Evolutionary conservation across 2,113 vertebrate genomes (phyloP).

Genomic region (Psilopsiagon aurifrons): DNA sequence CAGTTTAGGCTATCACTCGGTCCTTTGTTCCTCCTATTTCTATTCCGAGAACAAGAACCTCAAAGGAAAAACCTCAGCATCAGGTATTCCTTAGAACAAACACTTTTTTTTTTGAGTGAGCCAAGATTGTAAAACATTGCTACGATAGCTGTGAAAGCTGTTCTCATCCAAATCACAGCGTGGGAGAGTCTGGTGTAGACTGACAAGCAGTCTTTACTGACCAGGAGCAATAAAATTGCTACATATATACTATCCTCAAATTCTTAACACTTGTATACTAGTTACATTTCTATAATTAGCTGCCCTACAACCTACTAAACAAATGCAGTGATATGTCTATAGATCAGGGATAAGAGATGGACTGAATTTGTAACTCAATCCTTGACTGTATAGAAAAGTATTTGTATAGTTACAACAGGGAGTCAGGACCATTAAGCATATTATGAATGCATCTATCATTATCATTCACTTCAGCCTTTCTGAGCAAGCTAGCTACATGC

Average conservation of each 20-base stretch:
- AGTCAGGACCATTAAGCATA: neutral
- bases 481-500: neutral
- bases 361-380: neutral
- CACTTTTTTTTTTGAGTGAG: neutral
- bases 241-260: neutral
- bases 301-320: slow-evolving; percentile 40
- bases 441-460: neutral
- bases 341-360: neutral
- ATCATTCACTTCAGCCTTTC: neutral
- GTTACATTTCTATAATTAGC: slow-evolving; percentile 33
- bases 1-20: neutral
- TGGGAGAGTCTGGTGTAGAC: neutral
- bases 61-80: neutral
- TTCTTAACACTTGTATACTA: neutral
- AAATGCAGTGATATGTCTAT: slow-evolving; percentile 14
- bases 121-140: neutral
- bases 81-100: neutral
- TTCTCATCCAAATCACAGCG: neutral
- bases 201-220: slow-evolving; percentile 8
- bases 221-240: neutral
- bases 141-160: neutral
- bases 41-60: neutral
- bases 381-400: neutral
- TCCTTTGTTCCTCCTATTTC: neutral
- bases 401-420: neutral